Conservation (phyloP, 2,888 invertebrate species). For the Callimorpha dominula region DNA sequence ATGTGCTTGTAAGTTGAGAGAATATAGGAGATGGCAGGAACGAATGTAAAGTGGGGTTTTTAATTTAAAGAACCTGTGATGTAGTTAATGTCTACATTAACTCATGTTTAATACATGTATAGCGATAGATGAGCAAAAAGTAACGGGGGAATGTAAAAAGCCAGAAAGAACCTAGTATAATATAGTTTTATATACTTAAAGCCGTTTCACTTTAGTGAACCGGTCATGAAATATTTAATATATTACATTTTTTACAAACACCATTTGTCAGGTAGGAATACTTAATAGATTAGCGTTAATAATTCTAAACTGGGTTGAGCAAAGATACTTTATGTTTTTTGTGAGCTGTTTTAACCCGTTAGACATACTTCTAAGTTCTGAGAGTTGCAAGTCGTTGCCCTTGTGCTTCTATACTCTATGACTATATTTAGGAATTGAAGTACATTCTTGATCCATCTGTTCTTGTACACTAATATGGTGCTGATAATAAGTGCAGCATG, state of each 20-base stretch:
- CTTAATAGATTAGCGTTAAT: conserved; percentile 18
- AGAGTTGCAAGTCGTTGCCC: conserved; percentile 29
- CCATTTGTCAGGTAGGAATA: conserved; percentile 20
- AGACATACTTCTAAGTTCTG: conserved; percentile 26
- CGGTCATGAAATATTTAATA: neutral
- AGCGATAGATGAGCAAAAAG: too few relatives aligned
- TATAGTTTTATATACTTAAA: too few relatives aligned
- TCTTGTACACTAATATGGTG: neutral
- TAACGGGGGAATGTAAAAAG: too few relatives aligned
- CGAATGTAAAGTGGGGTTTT: neutral
- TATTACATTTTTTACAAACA: conserved; percentile 10
- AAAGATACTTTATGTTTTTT: conserved; percentile 30
- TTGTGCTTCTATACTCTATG: conserved; percentile 4
- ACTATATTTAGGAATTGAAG: conserved; percentile 13
- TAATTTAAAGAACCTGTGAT: neutral
- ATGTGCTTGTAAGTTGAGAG: neutral
- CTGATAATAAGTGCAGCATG: neutral
- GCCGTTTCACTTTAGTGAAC: neutral
- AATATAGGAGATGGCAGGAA: neutral
- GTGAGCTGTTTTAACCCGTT: conserved; percentile 19
- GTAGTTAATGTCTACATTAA: neutral
- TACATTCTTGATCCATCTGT: conserved; percentile 5
- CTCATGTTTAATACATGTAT: too few relatives aligned
- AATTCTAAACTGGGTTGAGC: conserved; percentile 16
- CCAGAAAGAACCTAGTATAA: too few relatives aligned